Percentiles rank a stretch among this genome's conserved stretches.
Evolutionary conservation across 1,140 invertebrate species (phyloP).

Genomic region (Drosophila lacteicornis): DNA sequence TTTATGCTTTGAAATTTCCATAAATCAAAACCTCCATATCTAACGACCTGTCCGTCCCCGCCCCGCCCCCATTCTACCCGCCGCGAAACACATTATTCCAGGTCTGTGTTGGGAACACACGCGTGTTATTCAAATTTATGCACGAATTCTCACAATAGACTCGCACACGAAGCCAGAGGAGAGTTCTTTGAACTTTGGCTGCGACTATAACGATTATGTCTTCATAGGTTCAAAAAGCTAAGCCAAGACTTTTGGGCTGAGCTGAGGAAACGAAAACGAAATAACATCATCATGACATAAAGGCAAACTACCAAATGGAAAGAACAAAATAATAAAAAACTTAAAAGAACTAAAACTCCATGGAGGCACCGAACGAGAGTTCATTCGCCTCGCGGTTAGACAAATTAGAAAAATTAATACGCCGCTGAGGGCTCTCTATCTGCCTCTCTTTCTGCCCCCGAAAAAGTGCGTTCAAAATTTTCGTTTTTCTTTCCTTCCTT

Average conservation of each 20-base stretch:
- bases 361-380: conserved; percentile 52
- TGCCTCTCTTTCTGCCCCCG: conserved; percentile 13
- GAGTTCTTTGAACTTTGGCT: conserved; percentile 77
- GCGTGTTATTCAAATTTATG: conserved; percentile 73
- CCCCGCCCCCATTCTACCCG: neutral
- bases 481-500: conserved; percentile 43
- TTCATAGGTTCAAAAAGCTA: conserved; percentile 75
- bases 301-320: conserved; percentile 56
- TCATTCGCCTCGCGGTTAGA: conserved; percentile 76
- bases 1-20: conserved; percentile 44
- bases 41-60: conserved; percentile 17
- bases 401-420: conserved; percentile 84
- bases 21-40: conserved; percentile 43
- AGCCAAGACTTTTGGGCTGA: conserved; percentile 45
- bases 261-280: conserved; percentile 73
- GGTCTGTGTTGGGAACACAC: conserved; percentile 32
- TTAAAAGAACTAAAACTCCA: conserved; percentile 56
- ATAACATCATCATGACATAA: conserved; percentile 80
- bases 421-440: conserved; percentile 48
- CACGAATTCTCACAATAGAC: conserved; percentile 79
- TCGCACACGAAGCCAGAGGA: conserved; percentile 45
- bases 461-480: conserved; percentile 64
- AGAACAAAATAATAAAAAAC: conserved; percentile 27
- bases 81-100: conserved; percentile 19
- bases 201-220: conserved; percentile 80